Base-by-base conservation (phyloP, 1,140 invertebrate genomes). In the Zaprionus kolodkinae region DNA sequence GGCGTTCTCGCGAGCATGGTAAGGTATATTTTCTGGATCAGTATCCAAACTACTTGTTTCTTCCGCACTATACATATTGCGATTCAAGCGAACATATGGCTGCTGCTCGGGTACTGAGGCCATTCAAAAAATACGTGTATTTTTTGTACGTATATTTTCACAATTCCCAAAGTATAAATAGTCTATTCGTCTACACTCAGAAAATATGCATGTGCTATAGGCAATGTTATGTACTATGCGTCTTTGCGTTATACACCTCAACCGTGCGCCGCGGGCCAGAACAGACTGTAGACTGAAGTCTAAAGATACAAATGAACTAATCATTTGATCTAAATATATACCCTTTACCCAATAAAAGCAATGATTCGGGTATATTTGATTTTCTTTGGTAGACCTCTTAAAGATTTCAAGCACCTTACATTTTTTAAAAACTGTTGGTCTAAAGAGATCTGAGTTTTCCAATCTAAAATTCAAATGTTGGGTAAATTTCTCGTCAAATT, bases 1-100 rank as follows among this genome's bases (percentile, higher is more conserved):
- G 52, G 95, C 95, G 84, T 96, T 95, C 71, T 95, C 94, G 15
- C 96, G 92, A 9, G 96, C 96, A 94, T 97, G 96, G 91, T 97
- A 97, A 0, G 96, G 96, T 60, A 96, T 95, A 83, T 79, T 80
- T 21, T 85, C 82, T 10, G 52, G 21, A 27, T 88, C 81, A n/a
- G 43, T 15, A 15, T 76, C 70, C 7, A 21, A 52, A 50, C 25
- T 25, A 25, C 11, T 40, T 38, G 12, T 15, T 3, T 63, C 33
- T 9, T 70, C 33, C 40, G n/a, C 17, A 27, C 25, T 21, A 56
- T 73, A 36, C 48, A 57, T 36, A 55, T 43, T 57, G 35, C 35
- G 43, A 33, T 45, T 54, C 45, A 72, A 11, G 30, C 35, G 56
- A 67, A 73, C 48, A 73, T 45, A 69, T 69, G 65, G 33, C 45